Base-by-base conservation (phyloP, 2,888 invertebrate species). In the Cryptocheilus praepositus region DNA sequence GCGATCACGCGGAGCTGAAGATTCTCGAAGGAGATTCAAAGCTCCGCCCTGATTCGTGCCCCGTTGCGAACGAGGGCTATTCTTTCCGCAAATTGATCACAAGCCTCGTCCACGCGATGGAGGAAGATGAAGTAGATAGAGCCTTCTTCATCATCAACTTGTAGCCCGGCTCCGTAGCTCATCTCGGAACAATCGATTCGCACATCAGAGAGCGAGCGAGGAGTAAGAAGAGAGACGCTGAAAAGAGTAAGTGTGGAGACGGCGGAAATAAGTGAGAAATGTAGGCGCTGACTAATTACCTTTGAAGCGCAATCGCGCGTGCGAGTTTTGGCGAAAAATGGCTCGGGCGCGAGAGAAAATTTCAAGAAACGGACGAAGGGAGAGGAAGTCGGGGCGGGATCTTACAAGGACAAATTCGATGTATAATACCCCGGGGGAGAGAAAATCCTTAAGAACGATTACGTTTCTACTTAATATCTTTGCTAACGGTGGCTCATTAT, bases 1-100 rank as follows among this genome's bases (percentile, higher is more conserved):
- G 53, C 21, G 19, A 36, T 61, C 64, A 66, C 53, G 71, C 74
- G 77, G 81, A 76, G 73, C 75, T 63, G 63, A 73, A 76, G 74
- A 78, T 78, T 74, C 73, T 61, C 52, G 28, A 60, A 67, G 66
- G 45, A 74, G 71, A 75, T 78, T 67, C 70, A 57, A 51, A 46
- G 45, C 60, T 58, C 66, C 73, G 73, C 73, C 71, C 74, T 55
- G 71, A 73, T 77, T 74, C 76, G 75, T 73, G 67, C 73, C 68
- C 54, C 70, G 65, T 64, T 60, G 64, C 61, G 61, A 77, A 36
- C 36, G 36, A 36, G 36, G 36, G 72, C 74, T 75, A 77, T 80
- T 82, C 77, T 77, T 72, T 67, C 62, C 61, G 44, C 45, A 60
- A 60, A 76, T 70, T 76, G 76, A 74, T 73, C 54, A 36, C 22